A percentile compares a stretch with the other conserved stretches of the same genome.
Evolutionary conservation across 2,797 vertebrate genomes (phyloP).

Genomic region (Acanthornis magna): DNA sequence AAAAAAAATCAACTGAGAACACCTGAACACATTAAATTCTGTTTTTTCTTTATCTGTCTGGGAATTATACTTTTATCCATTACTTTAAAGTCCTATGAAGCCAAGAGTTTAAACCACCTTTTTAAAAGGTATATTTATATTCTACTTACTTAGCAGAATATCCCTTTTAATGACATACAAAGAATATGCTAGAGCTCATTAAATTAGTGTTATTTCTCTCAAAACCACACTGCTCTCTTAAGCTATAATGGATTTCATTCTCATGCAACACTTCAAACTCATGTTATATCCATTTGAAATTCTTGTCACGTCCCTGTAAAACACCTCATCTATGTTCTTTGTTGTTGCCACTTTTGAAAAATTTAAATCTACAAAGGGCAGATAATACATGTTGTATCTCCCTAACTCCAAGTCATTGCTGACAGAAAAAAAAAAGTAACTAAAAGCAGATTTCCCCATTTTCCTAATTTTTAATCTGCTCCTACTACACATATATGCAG

Average conservation of each 20-base stretch:
- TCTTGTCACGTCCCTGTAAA: not conserved
- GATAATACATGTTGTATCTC: not conserved
- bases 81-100: not conserved
- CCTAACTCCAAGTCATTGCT: not conserved
- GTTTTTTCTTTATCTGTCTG: not conserved
- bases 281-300: not conserved
- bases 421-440: not conserved
- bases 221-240: not conserved
- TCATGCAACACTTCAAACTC: not conserved
- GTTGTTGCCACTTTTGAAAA: not conserved
- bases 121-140: not conserved
- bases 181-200: not conserved
- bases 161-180: not conserved
- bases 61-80: not conserved
- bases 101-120: not conserved
- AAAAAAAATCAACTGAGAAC: not conserved
- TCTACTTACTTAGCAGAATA: not conserved
- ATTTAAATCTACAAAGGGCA: not conserved
- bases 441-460: not conserved
- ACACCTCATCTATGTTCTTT: not conserved
- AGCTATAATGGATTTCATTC: not conserved
- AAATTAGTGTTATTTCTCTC: not conserved
- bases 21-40: not conserved
- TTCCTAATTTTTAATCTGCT: not conserved
- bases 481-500: not conserved